phyloP scores from a whole-genome alignment of 2,888 invertebrate genomes.

The Phyllotreta cruciferae region DNA sequence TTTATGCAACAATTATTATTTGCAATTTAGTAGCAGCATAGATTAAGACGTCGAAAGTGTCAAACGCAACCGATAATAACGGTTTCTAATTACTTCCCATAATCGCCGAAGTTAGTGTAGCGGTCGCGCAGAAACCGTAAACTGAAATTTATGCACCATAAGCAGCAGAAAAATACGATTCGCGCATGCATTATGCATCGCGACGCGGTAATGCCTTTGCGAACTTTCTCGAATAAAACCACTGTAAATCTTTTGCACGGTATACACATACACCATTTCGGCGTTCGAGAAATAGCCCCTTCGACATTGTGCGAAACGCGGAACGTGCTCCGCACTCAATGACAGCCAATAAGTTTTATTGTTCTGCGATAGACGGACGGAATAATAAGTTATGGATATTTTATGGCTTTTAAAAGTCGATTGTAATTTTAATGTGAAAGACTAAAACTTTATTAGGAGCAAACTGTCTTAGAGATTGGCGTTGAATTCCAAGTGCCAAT shows the following conservation, averaged over 20 bases:
- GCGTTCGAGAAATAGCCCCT: neutral
- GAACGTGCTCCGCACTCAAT: neutral
- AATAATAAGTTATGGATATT: neutral
- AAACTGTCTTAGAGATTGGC: no score
- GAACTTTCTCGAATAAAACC: constrained; percentile 10
- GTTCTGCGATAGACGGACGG: neutral
- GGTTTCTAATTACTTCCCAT: constrained; percentile 8
- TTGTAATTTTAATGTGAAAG: no score
- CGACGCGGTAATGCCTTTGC: constrained; percentile 12
- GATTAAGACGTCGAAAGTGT: neutral
- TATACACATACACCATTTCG: neutral
- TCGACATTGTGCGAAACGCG: neutral
- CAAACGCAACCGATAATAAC: constrained; percentile 2
- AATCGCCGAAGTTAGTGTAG: constrained; percentile 7
- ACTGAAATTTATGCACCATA: constrained; percentile 9
- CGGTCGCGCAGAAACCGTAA: constrained; percentile 5
- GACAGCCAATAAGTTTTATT: neutral
- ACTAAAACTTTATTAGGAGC: no score
- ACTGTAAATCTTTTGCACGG: constrained; percentile 5
- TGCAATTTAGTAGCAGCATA: neutral
- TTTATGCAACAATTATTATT: neutral
- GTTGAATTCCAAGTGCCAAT: no score
- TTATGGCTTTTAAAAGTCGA: no score
- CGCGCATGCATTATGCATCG: constrained; percentile 11
- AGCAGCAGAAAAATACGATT: constrained; percentile 9